Conservation (phyloP, 2,888 invertebrate species). For the Ennomos erosarius region DNA sequence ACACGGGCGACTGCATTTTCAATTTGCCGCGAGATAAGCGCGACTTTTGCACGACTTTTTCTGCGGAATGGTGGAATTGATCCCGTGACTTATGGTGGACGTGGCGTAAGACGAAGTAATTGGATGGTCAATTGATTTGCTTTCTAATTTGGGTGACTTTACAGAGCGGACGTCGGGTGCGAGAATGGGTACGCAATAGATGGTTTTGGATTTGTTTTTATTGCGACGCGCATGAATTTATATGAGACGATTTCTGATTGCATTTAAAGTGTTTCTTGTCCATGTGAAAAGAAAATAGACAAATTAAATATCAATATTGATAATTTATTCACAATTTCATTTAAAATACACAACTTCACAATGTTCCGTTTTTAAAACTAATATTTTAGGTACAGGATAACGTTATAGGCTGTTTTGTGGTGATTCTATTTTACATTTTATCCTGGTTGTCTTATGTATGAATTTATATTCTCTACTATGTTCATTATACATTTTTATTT, state of each 20-base stretch:
- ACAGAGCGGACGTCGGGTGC: slow-evolving; percentile 22
- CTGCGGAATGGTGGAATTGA: slow-evolving; percentile 81
- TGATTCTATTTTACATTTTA: slow-evolving; percentile 76
- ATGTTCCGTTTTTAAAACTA: slow-evolving; percentile 82
- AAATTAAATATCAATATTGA: slow-evolving; percentile 82
- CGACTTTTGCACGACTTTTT: slow-evolving; percentile 81
- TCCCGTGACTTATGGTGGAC: slow-evolving; percentile 80
- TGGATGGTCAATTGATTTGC: slow-evolving; percentile 77
- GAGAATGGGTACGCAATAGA: slow-evolving; percentile 35
- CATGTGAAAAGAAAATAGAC: slow-evolving; percentile 49
- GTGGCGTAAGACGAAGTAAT: slow-evolving; percentile 68
- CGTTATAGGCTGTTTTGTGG: slow-evolving; percentile 72
- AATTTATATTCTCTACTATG: slow-evolving; percentile 63
- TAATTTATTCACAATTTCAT: slow-evolving; percentile 86
- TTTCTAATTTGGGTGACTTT: slow-evolving; percentile 62
- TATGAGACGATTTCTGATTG: slow-evolving; percentile 16
- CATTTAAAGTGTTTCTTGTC: not conserved
- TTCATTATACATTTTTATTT: slow-evolving; percentile 79
- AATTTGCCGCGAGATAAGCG: slow-evolving; percentile 84
- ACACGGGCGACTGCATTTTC: slow-evolving; percentile 83
- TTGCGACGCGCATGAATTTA: slow-evolving; percentile 31
- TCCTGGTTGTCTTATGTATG: slow-evolving; percentile 59
- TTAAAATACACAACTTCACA: slow-evolving; percentile 86
- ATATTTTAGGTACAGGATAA: slow-evolving; percentile 82
- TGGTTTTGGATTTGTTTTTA: slow-evolving; percentile 32